Evolutionary conservation across 2,797 vertebrate species (phyloP), one percentile per base, ranked within the genome.

Genomic region (Leuciscus waleckii): DNA sequence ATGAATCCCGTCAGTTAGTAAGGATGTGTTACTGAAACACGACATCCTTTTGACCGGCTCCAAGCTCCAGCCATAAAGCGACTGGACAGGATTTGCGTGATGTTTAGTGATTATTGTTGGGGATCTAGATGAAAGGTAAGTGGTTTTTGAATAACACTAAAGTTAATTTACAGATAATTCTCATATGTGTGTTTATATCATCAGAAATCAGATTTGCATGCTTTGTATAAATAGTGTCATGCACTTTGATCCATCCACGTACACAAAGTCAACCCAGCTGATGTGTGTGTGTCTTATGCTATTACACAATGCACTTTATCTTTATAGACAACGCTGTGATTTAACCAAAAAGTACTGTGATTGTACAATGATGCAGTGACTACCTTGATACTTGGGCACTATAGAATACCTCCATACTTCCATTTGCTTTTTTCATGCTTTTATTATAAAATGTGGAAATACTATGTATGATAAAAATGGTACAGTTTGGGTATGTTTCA

Each of bases 111-210:
- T 71, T 26, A 37, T 23, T 32, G 16, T 16, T 17, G 13, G 6
- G 16, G 41, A 43, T 35, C 37, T 21, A 10, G 37, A 41, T 4
- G 1, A 10, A 85, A 69, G 76, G 75, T 85, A 80, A 80, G 68
- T 32, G 8, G 35, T 5, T 32, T 13, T 69, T 43, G n/a, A 63
- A 9, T n/a, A 17, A 54, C 23, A 51, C 7, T 51, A 1, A 8
- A 46, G 10, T 21, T 23, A 21, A 43, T 76, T 10, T 17, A 37
- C 54, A n/a, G 11, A 11, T 26, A 1, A 32, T 61, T 65, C 9
- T 65, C n/a, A 16, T 16, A 16, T 46, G 11, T 41, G 54, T 63
- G 29, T 68, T 43, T 61, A 16, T 10, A 26, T 21, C 0, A 21
- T 51, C 21, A 32, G 51, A 67, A 63, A 51, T 61, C 9, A 0